Evolutionary conservation across 2,797 vertebrate species (phyloP).

Genomic region (Trachurus trachurus): DNA sequence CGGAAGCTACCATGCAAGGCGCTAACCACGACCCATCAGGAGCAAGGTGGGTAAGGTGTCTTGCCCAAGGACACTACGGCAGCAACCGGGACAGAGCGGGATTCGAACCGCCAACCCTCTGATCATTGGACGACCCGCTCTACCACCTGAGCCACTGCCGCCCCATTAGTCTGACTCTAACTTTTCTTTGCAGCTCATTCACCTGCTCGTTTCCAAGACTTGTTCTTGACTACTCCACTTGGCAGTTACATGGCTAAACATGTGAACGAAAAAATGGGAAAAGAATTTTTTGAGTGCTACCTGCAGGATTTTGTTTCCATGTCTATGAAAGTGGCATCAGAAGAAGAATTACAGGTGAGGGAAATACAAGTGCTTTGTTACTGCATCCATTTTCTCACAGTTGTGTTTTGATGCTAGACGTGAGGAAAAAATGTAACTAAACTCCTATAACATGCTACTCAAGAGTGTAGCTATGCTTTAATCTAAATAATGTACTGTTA

Average conservation of each 20-base stretch:
- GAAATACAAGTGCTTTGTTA: neutral
- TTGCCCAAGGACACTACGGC: no score
- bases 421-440: no score
- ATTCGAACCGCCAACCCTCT: no score
- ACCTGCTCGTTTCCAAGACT: conserved; percentile 4
- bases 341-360: conserved; percentile 51
- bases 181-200: conserved; percentile 27
- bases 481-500: neutral
- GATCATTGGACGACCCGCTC: no score
- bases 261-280: conserved; percentile 35
- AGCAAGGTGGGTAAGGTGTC: no score
- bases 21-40: no score
- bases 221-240: conserved; percentile 45
- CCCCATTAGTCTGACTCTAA: neutral
- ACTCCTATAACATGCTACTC: no score
- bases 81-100: no score
- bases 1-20: no score
- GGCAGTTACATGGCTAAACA: conserved; percentile 46
- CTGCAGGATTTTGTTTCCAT: conserved; percentile 56
- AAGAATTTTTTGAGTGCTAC: conserved; percentile 44
- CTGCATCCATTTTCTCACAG: neutral
- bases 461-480: neutral
- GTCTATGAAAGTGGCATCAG: conserved; percentile 44
- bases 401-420: no score
- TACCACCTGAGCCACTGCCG: no score